Percentiles rank a stretch among this genome's conserved stretches.
Conservation (phyloP, 2,797 vertebrate genomes). For the Neosilurus hyrtlii region DNA sequence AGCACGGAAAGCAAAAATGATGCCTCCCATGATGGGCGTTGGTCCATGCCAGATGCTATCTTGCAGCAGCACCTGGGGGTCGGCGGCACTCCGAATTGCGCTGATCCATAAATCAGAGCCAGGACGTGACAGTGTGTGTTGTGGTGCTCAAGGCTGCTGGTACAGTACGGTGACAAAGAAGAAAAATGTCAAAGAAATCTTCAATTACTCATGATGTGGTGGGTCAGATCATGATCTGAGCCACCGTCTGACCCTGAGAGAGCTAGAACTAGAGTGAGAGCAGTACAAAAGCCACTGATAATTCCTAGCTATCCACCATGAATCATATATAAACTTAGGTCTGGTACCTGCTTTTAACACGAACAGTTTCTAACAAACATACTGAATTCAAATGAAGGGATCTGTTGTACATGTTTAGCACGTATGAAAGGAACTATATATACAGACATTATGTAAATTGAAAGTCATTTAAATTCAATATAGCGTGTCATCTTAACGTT, state of each 20-base stretch:
- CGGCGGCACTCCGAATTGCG: conserved; percentile 56
- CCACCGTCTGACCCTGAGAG: conserved; percentile 62
- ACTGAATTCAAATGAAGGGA: conserved; percentile 8
- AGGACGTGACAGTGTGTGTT: conserved; percentile 54
- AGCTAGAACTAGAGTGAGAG: conserved; percentile 71
- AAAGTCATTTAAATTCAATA: not conserved
- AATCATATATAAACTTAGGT: conserved; percentile 84
- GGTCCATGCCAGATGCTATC: conserved; percentile 60
- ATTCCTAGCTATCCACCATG: conserved; percentile 80
- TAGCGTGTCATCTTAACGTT: not conserved
- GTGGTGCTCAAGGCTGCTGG: conserved; percentile 58
- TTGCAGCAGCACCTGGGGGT: conserved; percentile 62
- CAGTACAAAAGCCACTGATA: conserved; percentile 60
- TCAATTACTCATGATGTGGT: conserved; percentile 71
- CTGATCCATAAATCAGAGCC: conserved; percentile 63
- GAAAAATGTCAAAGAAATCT: conserved; percentile 74
- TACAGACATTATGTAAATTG: not conserved
- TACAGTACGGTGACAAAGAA: conserved; percentile 57
- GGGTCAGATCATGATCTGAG: conserved; percentile 28
- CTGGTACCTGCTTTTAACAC: conserved; percentile 63
- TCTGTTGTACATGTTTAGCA: conserved; percentile 22
- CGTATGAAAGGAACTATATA: conserved; percentile 12
- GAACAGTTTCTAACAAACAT: not conserved
- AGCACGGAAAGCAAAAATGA: conserved; percentile 28
- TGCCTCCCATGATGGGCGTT: conserved; percentile 46